These are phyloP conservation scores for Myzus persicae DNA, from an alignment of 1,140 invertebrate genomes.

Conservation along the genomic window DNA sequence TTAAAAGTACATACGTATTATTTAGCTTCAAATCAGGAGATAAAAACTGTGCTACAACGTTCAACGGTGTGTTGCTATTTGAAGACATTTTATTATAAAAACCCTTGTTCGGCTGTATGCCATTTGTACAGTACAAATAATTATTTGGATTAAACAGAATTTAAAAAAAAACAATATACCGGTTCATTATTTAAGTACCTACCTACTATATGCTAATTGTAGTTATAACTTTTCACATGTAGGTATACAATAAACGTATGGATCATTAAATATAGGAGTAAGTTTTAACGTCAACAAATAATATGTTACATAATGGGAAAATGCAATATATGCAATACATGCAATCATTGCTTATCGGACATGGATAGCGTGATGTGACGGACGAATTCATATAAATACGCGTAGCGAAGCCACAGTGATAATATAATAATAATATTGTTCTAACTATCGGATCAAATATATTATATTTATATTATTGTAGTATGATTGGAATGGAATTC, in stretches of 20 bases:
- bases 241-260: background rate
- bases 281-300: background rate
- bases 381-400: background rate
- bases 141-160: too few relatives aligned
- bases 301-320: background rate
- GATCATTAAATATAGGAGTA: background rate
- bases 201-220: background rate
- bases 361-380: background rate
- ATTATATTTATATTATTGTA: slow-evolving; percentile 1
- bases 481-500: background rate
- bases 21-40: too few relatives aligned
- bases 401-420: background rate
- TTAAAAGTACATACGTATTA: too few relatives aligned
- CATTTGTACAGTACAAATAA: too few relatives aligned
- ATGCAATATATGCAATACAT: background rate
- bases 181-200: background rate
- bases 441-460: background rate
- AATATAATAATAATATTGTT: background rate
- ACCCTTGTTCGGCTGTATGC: too few relatives aligned
- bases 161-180: background rate
- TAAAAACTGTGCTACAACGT: too few relatives aligned
- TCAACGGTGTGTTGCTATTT: too few relatives aligned
- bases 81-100: too few relatives aligned
- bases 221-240: background rate
- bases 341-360: background rate